phyloP scores from a whole-genome alignment of 2,113 vertebrate species.

The Astur gentilis region DNA sequence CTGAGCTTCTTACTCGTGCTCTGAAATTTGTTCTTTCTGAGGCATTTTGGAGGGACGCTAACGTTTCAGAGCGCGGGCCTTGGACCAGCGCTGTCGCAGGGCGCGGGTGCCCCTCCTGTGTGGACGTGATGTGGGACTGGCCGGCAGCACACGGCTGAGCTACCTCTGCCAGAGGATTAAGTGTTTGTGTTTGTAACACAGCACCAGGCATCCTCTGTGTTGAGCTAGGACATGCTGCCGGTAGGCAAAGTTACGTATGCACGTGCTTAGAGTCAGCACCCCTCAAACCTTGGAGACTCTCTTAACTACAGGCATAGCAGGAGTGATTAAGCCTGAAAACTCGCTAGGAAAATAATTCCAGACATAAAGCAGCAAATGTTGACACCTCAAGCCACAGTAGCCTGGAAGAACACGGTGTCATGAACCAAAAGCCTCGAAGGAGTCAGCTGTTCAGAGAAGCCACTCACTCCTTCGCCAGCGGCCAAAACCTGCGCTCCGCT shows the following conservation, averaged over 20 bases:
- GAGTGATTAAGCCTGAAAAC: not conserved
- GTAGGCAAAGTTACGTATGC: not conserved
- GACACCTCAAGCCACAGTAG: not conserved
- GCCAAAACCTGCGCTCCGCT: accelerated
- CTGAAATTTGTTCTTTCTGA: not conserved
- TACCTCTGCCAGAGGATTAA: not conserved
- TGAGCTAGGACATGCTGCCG: not conserved
- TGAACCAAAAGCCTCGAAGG: not conserved
- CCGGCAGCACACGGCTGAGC: not conserved
- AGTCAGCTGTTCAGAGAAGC: not conserved
- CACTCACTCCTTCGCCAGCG: not conserved
- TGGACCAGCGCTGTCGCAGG: accelerated
- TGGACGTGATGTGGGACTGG: accelerated
- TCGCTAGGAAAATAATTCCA: not conserved
- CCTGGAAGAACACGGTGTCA: not conserved
- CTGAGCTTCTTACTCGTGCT: not conserved
- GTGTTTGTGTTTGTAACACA: accelerated
- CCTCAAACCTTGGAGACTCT: not conserved
- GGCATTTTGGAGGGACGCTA: not conserved
- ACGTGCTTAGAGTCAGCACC: not conserved
- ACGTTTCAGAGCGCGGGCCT: accelerated
- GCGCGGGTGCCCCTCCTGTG: not conserved
- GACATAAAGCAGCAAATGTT: not conserved
- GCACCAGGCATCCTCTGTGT: accelerated
- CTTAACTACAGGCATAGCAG: not conserved